Base-by-base conservation (phyloP, 2,888 invertebrate genomes). In the Laothoe populi region DNA sequence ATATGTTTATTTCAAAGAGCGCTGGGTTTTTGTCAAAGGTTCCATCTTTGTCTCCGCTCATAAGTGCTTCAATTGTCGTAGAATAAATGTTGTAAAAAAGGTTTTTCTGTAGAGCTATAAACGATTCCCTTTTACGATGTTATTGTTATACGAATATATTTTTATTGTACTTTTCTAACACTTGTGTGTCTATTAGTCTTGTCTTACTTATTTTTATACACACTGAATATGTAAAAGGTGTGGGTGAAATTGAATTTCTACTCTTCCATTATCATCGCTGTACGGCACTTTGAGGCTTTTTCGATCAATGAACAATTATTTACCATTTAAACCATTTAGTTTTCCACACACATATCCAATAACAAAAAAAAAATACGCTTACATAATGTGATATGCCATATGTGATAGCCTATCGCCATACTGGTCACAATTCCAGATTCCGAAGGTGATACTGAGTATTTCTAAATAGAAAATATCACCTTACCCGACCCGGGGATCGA, bases 91-190 rank as follows among this genome's bases (percentile, higher is more conserved):
- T 53, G 19, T 35, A 31, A 53, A 53, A 31, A 53, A n/a, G 11
- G 16, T 5, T 35, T 35, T 35, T 53, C 42, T 35, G 19, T 7
- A 19, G 49, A 13, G 31, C 11, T 53, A 11, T 53, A 53, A 53
- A 35, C 53, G 31, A 53, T 53, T 53, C 53, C 11, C 53, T 53
- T 53, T 53, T 53, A 46, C 8, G 44, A 44, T 16, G 44, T 19
- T 46, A 46, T 46, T 24, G 19, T 53, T 8, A 31, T 53, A 53
- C 53, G 19, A 53, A 53, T 35, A 31, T 48, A 60, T 62, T 62
- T 60, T 62, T 62, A 58, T 57, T 58, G 62, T 57, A 49, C 58
- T 59, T 58, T 58, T 24, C 26, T 10, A 48, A 49, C 40, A 42
- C 48, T 31, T 46, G n/a, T 46, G 23, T 46, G 24, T 46, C 11